Conservation (phyloP, 2,797 vertebrate species). For the Hyperoplus immaculatus region DNA sequence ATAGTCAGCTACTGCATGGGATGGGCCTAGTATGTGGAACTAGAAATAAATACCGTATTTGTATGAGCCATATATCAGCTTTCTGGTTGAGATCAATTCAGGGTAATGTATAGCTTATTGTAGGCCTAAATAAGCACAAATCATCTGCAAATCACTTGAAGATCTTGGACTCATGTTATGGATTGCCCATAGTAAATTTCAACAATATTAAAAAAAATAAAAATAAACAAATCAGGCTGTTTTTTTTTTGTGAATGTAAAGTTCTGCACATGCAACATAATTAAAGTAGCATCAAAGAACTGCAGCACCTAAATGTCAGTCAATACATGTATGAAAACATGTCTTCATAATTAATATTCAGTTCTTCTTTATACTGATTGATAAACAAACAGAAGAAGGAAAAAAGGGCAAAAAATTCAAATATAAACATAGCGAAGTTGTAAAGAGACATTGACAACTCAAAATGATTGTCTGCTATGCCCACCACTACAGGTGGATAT, state of each 20-base stretch:
- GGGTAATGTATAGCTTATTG: too few species aligned
- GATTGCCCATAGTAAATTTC: too few species aligned
- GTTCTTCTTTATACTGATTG: not conserved
- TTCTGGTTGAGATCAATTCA: not conserved
- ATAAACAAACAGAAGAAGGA: not conserved
- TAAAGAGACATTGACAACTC: not conserved
- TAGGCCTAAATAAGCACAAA: too few species aligned
- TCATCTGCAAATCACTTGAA: too few species aligned
- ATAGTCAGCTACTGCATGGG: fast-evolving
- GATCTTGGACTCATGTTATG: too few species aligned
- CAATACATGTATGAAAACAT: not conserved
- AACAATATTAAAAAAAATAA: too few species aligned
- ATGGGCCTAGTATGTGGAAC: not conserved
- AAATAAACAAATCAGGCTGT: too few species aligned
- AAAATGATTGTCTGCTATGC: not conserved
- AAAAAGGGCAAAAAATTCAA: not conserved
- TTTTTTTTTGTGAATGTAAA: not conserved
- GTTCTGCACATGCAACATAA: slow-evolving; percentile 1
- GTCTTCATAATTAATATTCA: not conserved
- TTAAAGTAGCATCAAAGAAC: slow-evolving; percentile 10
- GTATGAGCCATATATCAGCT: not conserved
- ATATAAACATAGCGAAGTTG: not conserved
- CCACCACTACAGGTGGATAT: not conserved
- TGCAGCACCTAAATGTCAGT: not conserved
- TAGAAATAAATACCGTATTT: not conserved